A percentile compares a stretch with the other conserved stretches of the same genome.
Conservation (phyloP, 2,888 invertebrate genomes). For the Biston betularia region DNA sequence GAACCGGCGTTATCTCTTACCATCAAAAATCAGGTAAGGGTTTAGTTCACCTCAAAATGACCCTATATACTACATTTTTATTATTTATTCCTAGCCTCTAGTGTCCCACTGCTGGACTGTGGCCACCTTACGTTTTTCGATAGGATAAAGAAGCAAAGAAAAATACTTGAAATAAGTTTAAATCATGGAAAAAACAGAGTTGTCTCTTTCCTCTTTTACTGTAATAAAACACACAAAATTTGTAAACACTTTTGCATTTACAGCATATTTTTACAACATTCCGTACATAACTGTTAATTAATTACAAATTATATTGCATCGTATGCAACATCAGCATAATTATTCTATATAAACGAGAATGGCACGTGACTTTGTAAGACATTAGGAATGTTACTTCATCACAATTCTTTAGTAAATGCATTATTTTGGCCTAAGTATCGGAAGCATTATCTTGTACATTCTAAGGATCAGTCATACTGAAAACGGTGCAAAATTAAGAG, state of each 20-base stretch:
- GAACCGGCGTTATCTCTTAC: no score
- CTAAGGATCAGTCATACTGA: neutral
- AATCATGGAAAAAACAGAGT: no score
- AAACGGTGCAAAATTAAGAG: neutral
- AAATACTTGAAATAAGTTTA: no score
- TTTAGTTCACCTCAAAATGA: no score
- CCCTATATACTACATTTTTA: no score
- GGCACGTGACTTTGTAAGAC: constrained; percentile 55
- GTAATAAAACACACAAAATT: constrained; percentile 2
- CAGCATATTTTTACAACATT: neutral
- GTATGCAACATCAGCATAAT: constrained; percentile 15
- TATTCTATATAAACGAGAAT: constrained; percentile 41
- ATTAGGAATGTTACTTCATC: constrained; percentile 66
- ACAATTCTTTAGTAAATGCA: constrained; percentile 52
- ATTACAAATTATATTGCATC: constrained; percentile 14
- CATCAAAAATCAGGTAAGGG: no score
- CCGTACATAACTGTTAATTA: constrained; percentile 12
- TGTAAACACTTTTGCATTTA: neutral
- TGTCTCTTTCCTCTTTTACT: no score
- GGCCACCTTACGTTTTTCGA: no score
- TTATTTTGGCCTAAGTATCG: constrained; percentile 32
- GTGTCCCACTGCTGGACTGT: no score
- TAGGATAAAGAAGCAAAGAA: no score
- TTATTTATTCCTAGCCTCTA: no score
- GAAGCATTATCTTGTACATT: constrained; percentile 16